Base-by-base conservation (phyloP, 2,888 invertebrate species). In the Chloroclystis v-ata region DNA sequence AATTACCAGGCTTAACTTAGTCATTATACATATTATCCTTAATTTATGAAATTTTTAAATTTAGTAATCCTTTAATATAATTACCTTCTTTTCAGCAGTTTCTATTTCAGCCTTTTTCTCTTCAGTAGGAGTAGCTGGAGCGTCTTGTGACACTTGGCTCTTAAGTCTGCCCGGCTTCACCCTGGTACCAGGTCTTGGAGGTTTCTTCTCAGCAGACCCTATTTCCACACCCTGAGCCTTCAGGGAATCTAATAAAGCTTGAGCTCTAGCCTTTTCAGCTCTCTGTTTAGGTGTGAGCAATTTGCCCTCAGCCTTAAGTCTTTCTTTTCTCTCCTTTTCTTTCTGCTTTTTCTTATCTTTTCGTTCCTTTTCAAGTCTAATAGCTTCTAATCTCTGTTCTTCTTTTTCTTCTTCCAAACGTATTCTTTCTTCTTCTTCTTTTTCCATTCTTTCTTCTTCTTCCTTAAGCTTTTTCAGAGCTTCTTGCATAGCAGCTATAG, bases 241-340 rank as follows among this genome's bases (percentile, higher is more conserved):
- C 29, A 97, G 85, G 1, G 94, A 93, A 42, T 97, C 96, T 52
- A 98, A 82, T 90, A 97, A 91, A 47, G 95, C 95, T 75, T 96
- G 95, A 5, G 97, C 96, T 58, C 97, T 90, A 0, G 95, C 94
- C 54, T 94, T 92, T 63, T 97, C 97, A 57, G 95, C 95, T 74
- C 96, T 97, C 74, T 99, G 97, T 77, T 97, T 97, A 0, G 95
- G 93, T 1, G 97, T 97, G 48, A 98, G 82, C 25, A 97, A 89
- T 81, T 97, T 98, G 1, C 99, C 99, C 83, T 98, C 98, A n/a
- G 95, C 96, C 78, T 98, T 98, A 61, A 97, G 89, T 69, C 96
- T 90, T 67, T 97, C 97, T 78, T 96, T 97, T 39, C 95, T 91
- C 71, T 97, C 97, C 69, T 96, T 97, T 81, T 97, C 96, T 70